Conservation (phyloP, 1,140 invertebrate genomes). For the Spodoptera litura region DNA sequence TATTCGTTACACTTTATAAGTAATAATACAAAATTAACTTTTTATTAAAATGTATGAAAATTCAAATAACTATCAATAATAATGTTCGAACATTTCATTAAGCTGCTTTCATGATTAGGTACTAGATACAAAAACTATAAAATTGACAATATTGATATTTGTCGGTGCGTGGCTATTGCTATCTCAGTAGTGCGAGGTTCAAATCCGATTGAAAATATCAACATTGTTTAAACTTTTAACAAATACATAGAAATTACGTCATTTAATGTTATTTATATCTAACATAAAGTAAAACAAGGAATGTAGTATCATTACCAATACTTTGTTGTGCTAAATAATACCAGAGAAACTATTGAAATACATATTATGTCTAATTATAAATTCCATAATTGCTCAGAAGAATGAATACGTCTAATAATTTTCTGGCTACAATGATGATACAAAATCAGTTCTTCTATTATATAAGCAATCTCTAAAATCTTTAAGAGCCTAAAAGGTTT, state of each 20-base stretch:
- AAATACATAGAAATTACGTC: neutral
- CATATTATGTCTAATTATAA: no score
- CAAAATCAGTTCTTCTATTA: no score
- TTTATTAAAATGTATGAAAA: slow-evolving; percentile 39
- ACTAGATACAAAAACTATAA: slow-evolving; percentile 15
- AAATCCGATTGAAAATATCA: neutral
- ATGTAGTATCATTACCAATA: no score
- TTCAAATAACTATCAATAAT: slow-evolving; percentile 31
- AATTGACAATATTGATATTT: slow-evolving; percentile 12
- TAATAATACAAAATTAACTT: slow-evolving; percentile 35
- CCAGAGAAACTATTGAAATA: no score
- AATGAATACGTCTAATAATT: no score
- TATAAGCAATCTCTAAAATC: no score
- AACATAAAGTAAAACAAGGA: neutral
- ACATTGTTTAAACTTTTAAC: neutral
- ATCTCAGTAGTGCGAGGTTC: neutral
- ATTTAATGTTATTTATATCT: neutral
- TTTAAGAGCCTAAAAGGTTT: no score
- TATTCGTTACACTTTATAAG: slow-evolving; percentile 36
- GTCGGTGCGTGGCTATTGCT: neutral
- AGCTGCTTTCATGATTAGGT: slow-evolving; percentile 8
- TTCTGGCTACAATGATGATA: no score
- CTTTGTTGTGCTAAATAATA: no score
- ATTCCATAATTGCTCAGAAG: no score
- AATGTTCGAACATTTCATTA: slow-evolving; percentile 4